These are phyloP conservation scores for Oostethus manadensis DNA, from an alignment of 2,113 vertebrate genomes.

Conservation along the genomic window DNA sequence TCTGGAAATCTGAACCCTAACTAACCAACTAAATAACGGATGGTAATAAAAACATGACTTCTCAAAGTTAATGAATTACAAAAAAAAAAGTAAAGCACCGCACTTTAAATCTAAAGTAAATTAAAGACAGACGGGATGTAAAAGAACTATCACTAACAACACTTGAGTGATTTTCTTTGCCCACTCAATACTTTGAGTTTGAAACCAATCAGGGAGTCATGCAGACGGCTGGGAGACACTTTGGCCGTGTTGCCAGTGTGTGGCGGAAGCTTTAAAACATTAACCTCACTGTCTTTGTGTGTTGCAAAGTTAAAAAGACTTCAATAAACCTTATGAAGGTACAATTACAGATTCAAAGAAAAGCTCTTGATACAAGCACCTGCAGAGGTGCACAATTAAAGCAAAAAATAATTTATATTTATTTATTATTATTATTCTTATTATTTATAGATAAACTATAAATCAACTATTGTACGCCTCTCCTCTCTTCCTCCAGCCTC, in stretches of 20 bases:
- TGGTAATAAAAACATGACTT: no score
- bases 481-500: no score
- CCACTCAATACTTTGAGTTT: constrained; percentile 9
- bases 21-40: no score
- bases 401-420: no score
- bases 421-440: no score
- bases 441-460: no score
- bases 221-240: constrained; percentile 12
- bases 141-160: constrained; percentile 12
- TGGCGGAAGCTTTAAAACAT: constrained; percentile 12
- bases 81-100: neutral
- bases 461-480: no score
- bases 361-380: neutral
- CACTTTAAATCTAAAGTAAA: constrained; percentile 4
- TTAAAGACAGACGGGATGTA: constrained; percentile 23
- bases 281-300: constrained; percentile 16
- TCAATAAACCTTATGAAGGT: constrained; percentile 4
- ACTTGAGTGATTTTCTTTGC: constrained; percentile 16
- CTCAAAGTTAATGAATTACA: no score
- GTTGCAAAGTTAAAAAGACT: constrained; percentile 5
- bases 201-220: neutral
- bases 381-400: neutral
- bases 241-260: constrained; percentile 3
- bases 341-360: neutral
- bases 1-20: no score